These are phyloP conservation scores for Zaprionus gabonicus DNA, from an alignment of 1,140 invertebrate genomes.

Conservation along the genomic window DNA sequence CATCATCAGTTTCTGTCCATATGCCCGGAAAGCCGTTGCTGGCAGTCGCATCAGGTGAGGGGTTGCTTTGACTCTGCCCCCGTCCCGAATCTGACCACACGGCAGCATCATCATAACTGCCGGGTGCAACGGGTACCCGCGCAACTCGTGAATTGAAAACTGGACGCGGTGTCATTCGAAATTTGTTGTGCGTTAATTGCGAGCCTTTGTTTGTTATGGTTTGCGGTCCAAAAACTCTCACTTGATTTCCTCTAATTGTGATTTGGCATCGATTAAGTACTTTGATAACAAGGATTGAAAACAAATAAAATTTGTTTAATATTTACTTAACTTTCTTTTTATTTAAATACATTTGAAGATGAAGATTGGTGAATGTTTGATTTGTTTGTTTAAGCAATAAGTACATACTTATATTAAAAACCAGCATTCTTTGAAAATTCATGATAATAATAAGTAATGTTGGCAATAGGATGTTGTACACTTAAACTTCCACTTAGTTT, in stretches of 20 bases:
- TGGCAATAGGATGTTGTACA: too few species aligned
- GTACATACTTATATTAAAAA: too few species aligned
- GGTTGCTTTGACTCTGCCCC: constrained; percentile 17
- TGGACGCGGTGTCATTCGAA: constrained; percentile 60
- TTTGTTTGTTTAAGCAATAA: too few species aligned
- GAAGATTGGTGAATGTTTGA: too few species aligned
- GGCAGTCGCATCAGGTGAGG: constrained; percentile 16
- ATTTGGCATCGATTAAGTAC: constrained; percentile 43
- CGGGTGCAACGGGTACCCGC: constrained; percentile 12
- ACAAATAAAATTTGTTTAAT: not conserved
- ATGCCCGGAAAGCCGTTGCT: constrained; percentile 61
- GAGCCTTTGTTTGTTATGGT: constrained; percentile 71
- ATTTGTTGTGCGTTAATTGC: constrained; percentile 75
- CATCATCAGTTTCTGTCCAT: constrained; percentile 80
- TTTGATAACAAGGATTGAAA: not conserved
- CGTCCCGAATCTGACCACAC: constrained; percentile 15
- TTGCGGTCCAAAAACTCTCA: constrained; percentile 43
- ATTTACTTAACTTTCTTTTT: not conserved
- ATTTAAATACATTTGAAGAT: too few species aligned
- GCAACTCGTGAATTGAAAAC: constrained; percentile 32
- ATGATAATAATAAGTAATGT: too few species aligned
- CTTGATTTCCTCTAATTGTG: constrained; percentile 49
- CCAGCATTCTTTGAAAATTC: too few species aligned
- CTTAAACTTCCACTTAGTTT: too few species aligned
- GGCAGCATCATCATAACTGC: not conserved